phyloP scores from a whole-genome alignment of 2,888 invertebrate species.

The Serrognathus titanus region DNA sequence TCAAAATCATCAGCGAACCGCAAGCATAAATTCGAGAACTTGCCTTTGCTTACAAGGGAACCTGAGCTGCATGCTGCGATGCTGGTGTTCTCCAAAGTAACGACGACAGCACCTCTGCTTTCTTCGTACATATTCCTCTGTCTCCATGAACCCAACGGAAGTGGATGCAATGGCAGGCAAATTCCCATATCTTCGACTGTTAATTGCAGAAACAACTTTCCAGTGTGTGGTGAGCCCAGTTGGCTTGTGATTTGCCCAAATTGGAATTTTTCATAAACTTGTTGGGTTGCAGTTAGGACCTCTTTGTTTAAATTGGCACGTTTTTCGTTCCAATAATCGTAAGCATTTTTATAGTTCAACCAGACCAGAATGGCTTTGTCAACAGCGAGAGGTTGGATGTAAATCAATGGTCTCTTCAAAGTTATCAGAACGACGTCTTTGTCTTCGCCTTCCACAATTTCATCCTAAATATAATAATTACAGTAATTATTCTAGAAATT shows the following conservation, averaged over 20 bases:
- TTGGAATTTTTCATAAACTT: conserved; percentile 71
- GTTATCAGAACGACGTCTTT: conserved; percentile 88
- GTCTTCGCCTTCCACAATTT: conserved; percentile 79
- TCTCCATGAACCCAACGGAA: conserved; percentile 68
- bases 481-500: not conserved
- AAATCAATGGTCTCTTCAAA: conserved; percentile 88
- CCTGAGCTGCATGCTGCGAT: conserved; percentile 92
- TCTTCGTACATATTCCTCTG: conserved; percentile 71
- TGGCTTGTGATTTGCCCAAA: conserved; percentile 77
- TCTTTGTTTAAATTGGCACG: conserved; percentile 87
- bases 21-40: conserved; percentile 85
- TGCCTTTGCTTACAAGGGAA: conserved; percentile 91
- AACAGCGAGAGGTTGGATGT: conserved; percentile 95
- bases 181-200: conserved; percentile 97
- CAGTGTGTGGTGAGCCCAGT: conserved; percentile 73
- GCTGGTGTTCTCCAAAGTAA: conserved; percentile 94
- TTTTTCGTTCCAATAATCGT: conserved; percentile 99
- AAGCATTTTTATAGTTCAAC: conserved; percentile 99
- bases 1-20: conserved; percentile 98
- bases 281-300: conserved; percentile 72
- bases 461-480: conserved; percentile 70
- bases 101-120: conserved; percentile 86
- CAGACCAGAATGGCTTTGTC: conserved; percentile 98
- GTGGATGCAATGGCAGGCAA: conserved; percentile 84
- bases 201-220: conserved; percentile 87